Evolutionary conservation across 2,888 invertebrate genomes (phyloP).

Genomic region (Cataglyphis cursor): DNA sequence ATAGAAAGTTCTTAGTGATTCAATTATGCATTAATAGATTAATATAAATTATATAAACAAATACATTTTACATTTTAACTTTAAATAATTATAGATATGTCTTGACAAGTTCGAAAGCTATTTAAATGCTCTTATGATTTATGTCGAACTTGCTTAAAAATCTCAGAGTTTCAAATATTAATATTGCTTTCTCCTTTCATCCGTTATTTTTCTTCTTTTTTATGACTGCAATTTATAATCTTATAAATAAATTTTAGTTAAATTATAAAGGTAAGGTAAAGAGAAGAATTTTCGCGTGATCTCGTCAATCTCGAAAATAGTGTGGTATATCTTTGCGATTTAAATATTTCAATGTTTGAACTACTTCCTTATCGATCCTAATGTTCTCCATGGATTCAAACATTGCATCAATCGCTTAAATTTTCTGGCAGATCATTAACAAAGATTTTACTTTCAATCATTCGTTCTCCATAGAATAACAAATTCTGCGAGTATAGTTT

Average conservation of each 20-base stretch:
- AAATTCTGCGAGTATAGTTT: slow-evolving; percentile 59
- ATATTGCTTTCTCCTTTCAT: background rate
- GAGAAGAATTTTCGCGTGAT: background rate
- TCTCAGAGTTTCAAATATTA: background rate
- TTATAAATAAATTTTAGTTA: background rate
- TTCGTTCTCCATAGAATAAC: slow-evolving; percentile 49
- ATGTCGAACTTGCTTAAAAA: background rate
- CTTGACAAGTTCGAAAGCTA: background rate
- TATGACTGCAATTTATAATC: background rate
- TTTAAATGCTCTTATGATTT: background rate
- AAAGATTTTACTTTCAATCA: slow-evolving; percentile 57
- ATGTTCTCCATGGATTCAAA: slow-evolving; percentile 27
- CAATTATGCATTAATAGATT: background rate
- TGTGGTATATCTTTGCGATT: background rate
- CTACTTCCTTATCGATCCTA: slow-evolving; percentile 31
- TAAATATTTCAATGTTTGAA: slow-evolving; percentile 13
- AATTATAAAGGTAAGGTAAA: background rate
- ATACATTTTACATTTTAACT: background rate
- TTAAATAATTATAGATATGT: background rate
- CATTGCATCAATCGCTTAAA: slow-evolving; percentile 45
- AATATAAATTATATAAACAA: background rate
- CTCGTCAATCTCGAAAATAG: background rate
- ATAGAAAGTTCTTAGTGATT: background rate
- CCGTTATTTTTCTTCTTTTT: background rate
- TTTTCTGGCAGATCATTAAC: slow-evolving; percentile 34